phyloP scores from a whole-genome alignment of 2,888 invertebrate genomes.

The Priocnemis perturbator region DNA sequence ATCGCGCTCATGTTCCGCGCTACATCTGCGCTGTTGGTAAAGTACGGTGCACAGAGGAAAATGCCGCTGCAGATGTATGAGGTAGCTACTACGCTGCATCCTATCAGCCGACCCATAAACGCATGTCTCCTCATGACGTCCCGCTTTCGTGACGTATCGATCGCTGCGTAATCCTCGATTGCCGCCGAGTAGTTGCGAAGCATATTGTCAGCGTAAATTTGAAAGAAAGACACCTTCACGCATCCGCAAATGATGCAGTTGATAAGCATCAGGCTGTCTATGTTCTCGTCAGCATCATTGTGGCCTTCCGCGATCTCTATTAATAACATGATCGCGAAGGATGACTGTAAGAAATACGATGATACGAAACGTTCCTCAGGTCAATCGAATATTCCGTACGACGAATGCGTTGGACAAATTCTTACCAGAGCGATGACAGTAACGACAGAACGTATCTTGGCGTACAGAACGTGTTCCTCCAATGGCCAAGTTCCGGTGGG shows the following conservation, averaged over 20 bases:
- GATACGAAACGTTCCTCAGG: too few relatives aligned
- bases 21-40: too few relatives aligned
- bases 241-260: not conserved
- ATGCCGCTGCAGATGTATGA: conserved; percentile 1
- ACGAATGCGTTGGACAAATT: too few relatives aligned
- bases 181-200: conserved; percentile 20
- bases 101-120: conserved; percentile 16
- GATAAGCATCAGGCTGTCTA: not conserved
- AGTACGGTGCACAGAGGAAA: too few relatives aligned
- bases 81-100: conserved; percentile 10
- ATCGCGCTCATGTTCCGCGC: not conserved
- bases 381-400: too few relatives aligned
- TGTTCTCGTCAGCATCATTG: not conserved
- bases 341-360: not conserved
- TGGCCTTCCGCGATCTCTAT: not conserved
- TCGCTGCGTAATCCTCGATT: conserved; percentile 18
- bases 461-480: conserved; percentile 18
- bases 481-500: conserved; percentile 27
- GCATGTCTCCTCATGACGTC: conserved; percentile 21
- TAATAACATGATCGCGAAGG: not conserved
- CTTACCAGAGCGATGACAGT: conserved; percentile 10
- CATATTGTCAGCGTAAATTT: not conserved
- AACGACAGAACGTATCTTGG: conserved; percentile 3
- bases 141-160: conserved; percentile 12
- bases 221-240: too few relatives aligned